A percentile compares a stretch with the other conserved stretches of the same genome.
Evolutionary conservation across 2,113 vertebrate genomes (phyloP).

Genomic region (Poicephalus meyeri): DNA sequence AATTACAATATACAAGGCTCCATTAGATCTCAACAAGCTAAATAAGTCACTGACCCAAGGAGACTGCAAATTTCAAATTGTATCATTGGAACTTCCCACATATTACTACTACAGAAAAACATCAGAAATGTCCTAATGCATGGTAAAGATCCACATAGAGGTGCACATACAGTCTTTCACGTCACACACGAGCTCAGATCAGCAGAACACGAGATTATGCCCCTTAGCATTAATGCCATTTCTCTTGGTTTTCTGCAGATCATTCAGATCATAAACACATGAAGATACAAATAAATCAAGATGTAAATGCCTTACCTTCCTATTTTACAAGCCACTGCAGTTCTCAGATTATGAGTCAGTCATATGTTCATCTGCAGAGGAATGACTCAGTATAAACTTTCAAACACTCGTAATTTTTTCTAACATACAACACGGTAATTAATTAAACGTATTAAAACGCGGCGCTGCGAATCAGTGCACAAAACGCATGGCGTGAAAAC

Average conservation of each 20-base stretch:
- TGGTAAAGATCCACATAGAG: not conserved
- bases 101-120: not conserved
- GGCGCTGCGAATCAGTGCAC: not conserved
- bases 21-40: not conserved
- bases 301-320: slow-evolving; percentile 36
- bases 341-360: slow-evolving; percentile 66
- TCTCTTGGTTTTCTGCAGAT: not conserved
- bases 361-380: slow-evolving; percentile 73
- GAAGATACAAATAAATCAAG: slow-evolving; percentile 6
- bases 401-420: slow-evolving; percentile 51
- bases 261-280: not conserved
- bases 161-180: not conserved
- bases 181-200: not conserved
- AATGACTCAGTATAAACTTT: slow-evolving; percentile 82
- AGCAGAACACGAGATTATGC: not conserved
- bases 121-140: not conserved
- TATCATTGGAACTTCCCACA: slow-evolving; percentile 26
- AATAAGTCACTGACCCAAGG: not conserved
- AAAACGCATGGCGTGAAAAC: slow-evolving; percentile 48
- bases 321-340: slow-evolving; percentile 64
- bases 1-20: not conserved
- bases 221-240: not conserved
- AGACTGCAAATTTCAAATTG: slow-evolving; percentile 41
- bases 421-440: not conserved
- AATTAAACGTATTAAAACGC: not conserved